A percentile compares a stretch with the other conserved stretches of the same genome.
Evolutionary conservation across 1,140 invertebrate genomes (phyloP).

Genomic region (Trichonephila inaurata): DNA sequence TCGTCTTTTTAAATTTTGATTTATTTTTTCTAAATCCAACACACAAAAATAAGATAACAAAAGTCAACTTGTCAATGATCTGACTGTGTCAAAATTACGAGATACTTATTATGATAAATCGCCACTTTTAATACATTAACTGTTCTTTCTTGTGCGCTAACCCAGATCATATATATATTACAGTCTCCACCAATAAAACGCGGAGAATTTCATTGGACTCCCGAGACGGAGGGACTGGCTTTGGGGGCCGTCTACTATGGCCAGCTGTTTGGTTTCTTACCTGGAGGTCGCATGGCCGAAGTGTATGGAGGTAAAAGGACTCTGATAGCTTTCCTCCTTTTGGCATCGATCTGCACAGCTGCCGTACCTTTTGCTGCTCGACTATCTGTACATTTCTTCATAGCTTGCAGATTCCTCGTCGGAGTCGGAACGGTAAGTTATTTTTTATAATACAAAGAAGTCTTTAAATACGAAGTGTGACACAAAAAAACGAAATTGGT

Average conservation of each 20-base stretch:
- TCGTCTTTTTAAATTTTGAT: too few relatives aligned
- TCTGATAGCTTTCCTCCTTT: conserved; percentile 89
- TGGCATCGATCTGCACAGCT: conserved; percentile 89
- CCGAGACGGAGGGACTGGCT: conserved; percentile 83
- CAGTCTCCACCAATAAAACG: neutral
- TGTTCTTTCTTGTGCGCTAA: too few relatives aligned
- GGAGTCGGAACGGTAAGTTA: conserved; percentile 90
- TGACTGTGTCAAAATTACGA: too few relatives aligned
- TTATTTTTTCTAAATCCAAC: too few relatives aligned
- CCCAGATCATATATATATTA: neutral
- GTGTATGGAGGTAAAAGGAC: conserved; percentile 91
- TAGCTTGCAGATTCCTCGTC: conserved; percentile 90
- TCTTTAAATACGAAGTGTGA: conserved; percentile 82
- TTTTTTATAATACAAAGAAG: conserved; percentile 81
- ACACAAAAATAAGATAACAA: too few relatives aligned
- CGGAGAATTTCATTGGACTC: conserved; percentile 77
- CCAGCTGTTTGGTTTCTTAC: conserved; percentile 90
- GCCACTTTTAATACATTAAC: too few relatives aligned
- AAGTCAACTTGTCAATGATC: too few relatives aligned
- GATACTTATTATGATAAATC: too few relatives aligned
- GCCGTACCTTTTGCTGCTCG: conserved; percentile 84
- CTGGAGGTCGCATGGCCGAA: conserved; percentile 90
- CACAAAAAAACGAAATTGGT: too few relatives aligned
- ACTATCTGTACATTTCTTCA: conserved; percentile 85
- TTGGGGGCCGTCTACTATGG: conserved; percentile 93